Evolutionary conservation across 2,113 vertebrate species (phyloP), one percentile per base, ranked within the genome.

Genomic region (Maccullochella peelii): DNA sequence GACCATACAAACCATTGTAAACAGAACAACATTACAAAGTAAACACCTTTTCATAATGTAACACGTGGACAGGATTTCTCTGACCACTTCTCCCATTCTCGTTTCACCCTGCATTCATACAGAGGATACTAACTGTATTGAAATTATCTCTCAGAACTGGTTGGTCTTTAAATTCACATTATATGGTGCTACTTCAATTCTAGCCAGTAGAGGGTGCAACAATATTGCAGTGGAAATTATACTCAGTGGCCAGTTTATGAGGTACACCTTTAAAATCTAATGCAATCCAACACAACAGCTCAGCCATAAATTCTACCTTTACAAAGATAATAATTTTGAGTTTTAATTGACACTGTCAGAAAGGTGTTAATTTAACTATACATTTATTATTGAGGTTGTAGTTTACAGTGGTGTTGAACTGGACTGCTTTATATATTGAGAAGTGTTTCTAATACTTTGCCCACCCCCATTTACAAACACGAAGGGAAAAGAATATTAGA

Each of bases 181-280:
- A 9, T 25, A 30, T 69, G 21, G 15, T 86, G 81, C 20, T 68
- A 25, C 59, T 59, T 16, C 21, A 68, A 20, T 70, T 73, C 14
- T 33, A 57, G 58, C 90, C 94, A 92, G 84, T 57, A 92, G 94
- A 85, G 90, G 89, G 92, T 49, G 33, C 58, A 75, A 63, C 44
- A 66, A 80, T 57, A 84, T 90, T 80, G 89, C 75, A 50, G 21
- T 58, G 8, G 12, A 20, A 58, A 7, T 20, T 58, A 27, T 20
- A 36, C 12, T 47, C 5, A 16, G 25, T 15, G 3, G 8, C 3
- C 20, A n/a, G 10, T 38, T 59, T 25, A 50, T 38, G 3, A 49
- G 36, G 4, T 15, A 50, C 15, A 36, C 12, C 20, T 2, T 21
- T 49, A 49, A 68, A 58, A 42, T 54, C 6, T 2, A 61, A 49